Evolutionary conservation across 2,888 invertebrate genomes (phyloP).

Genomic region (Sphecodes monilicornis): DNA sequence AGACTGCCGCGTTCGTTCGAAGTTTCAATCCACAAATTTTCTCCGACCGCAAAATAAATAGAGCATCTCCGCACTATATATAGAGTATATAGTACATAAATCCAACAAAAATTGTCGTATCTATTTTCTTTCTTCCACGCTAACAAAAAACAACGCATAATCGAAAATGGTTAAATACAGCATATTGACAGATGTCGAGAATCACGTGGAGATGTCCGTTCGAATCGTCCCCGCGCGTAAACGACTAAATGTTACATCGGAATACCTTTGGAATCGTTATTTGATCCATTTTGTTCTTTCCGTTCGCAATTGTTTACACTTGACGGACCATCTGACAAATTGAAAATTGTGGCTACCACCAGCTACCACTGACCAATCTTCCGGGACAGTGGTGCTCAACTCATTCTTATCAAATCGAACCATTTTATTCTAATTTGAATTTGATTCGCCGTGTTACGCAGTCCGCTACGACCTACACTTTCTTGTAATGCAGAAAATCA

Average conservation of each 20-base stretch:
- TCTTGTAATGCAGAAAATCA: too few species aligned
- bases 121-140: neutral
- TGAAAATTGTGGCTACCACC: conserved; percentile 35
- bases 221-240: neutral
- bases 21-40: neutral
- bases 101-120: neutral
- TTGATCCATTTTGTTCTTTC: conserved; percentile 58
- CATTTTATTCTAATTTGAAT: neutral
- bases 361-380: neutral
- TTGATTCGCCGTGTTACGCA: too few species aligned
- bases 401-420: neutral
- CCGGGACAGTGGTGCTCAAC: conserved; percentile 20
- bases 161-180: neutral
- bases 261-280: conserved; percentile 68
- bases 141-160: neutral
- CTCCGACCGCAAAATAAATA: neutral
- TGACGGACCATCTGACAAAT: conserved; percentile 31
- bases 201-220: neutral
- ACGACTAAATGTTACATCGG: neutral
- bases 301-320: conserved; percentile 49
- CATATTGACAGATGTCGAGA: conserved; percentile 10
- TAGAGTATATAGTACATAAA: neutral
- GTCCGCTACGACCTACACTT: too few species aligned
- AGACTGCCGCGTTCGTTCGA: neutral
- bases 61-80: neutral